Evolutionary conservation across 2,888 invertebrate species (phyloP).

Genomic region (Nudaria mundana): DNA sequence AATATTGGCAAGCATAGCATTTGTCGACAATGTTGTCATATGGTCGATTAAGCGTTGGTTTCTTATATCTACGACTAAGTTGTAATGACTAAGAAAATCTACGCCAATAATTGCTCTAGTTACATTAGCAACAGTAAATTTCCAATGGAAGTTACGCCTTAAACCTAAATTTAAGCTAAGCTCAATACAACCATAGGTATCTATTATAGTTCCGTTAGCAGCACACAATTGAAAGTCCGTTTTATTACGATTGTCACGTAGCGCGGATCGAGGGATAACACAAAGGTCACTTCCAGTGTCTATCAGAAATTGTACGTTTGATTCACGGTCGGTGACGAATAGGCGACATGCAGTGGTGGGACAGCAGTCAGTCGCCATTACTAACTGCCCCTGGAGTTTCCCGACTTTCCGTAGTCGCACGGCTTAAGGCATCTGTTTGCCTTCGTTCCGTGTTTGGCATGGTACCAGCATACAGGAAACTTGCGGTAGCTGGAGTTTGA

Average conservation of each 20-base stretch:
- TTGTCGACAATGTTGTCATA: neutral
- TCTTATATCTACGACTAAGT: neutral
- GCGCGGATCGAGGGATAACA: neutral
- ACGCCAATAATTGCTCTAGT: neutral
- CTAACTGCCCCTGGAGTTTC: neutral
- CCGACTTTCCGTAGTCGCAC: neutral
- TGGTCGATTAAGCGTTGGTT: neutral
- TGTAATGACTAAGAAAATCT: neutral
- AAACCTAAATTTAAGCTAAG: neutral
- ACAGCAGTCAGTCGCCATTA: slow-evolving; percentile 6
- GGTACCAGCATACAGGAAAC: neutral
- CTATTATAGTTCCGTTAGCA: neutral
- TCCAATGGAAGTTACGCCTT: neutral
- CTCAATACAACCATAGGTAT: neutral
- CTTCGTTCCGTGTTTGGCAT: neutral
- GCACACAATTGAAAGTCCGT: neutral
- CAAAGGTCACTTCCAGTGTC: slow-evolving; percentile 5
- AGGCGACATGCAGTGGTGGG: neutral
- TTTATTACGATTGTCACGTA: neutral
- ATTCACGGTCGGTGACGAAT: neutral
- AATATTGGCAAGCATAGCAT: neutral
- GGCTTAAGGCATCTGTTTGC: neutral
- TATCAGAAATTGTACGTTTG: slow-evolving; percentile 3
- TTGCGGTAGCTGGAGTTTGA: neutral
- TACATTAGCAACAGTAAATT: neutral